phyloP scores from a whole-genome alignment of 2,113 vertebrate genomes.

The Hyaena hyaena region DNA sequence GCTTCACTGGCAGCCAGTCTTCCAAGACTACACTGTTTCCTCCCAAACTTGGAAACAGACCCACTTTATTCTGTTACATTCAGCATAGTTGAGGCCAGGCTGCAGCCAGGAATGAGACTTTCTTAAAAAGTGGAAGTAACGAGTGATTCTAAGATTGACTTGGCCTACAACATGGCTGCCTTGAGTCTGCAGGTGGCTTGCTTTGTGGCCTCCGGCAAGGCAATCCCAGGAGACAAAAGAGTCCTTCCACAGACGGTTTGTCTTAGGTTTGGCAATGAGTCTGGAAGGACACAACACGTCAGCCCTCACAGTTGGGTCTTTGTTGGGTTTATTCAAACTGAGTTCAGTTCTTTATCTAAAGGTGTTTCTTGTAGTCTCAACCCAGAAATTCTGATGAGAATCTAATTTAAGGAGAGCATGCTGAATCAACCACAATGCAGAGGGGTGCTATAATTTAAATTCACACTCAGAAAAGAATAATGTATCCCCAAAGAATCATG shows the following conservation, averaged over 20 bases:
- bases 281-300: background rate
- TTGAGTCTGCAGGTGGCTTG: background rate
- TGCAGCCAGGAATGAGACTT: background rate
- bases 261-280: background rate
- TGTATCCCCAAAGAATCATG: background rate
- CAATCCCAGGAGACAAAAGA: background rate
- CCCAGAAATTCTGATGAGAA: background rate
- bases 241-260: background rate
- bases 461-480: background rate
- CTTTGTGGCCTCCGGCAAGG: background rate
- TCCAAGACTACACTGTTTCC: background rate
- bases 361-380: background rate
- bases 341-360: background rate
- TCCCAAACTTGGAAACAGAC: background rate
- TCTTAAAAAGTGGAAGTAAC: background rate
- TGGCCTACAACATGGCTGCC: background rate
- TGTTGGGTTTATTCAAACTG: background rate
- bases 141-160: background rate
- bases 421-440: background rate
- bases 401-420: background rate
- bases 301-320: background rate
- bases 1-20: background rate
- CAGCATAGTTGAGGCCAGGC: background rate
- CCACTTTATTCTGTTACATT: background rate
- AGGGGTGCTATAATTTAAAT: background rate